These are phyloP conservation scores for Labeo catla DNA, from an alignment of 2,113 vertebrate genomes.

Conservation along the genomic window DNA sequence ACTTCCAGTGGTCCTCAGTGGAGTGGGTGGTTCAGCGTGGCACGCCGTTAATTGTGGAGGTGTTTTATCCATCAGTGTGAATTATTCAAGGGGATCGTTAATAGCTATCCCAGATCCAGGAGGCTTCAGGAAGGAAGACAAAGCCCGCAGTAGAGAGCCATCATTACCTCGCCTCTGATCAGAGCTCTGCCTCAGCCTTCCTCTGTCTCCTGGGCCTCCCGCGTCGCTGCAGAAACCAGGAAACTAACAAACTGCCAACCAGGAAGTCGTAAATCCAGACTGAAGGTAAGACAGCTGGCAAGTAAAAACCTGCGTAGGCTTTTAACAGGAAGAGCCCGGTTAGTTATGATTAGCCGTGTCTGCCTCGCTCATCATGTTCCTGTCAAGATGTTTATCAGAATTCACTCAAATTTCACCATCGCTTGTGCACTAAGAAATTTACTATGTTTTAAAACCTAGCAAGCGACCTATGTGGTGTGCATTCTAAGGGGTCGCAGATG, in stretches of 20 bases:
- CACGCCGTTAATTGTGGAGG: conserved; percentile 80
- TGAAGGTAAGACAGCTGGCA: conserved; percentile 56
- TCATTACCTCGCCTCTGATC: conserved; percentile 72
- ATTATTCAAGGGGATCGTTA: conserved; percentile 81
- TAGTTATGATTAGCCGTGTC: conserved; percentile 21
- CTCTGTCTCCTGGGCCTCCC: conserved; percentile 49
- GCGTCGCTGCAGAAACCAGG: conserved; percentile 44
- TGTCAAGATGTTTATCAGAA: conserved; percentile 36
- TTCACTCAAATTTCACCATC: not conserved
- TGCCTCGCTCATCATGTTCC: conserved; percentile 5
- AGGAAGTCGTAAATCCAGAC: conserved; percentile 65
- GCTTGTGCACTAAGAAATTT: not conserved
- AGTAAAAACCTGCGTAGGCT: conserved; percentile 53
- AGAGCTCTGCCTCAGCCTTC: conserved; percentile 64
- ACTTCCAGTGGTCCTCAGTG: conserved; percentile 65
- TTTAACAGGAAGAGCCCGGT: conserved; percentile 48
- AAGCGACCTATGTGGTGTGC: not conserved
- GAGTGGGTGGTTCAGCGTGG: conserved; percentile 63
- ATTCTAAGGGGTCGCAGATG: not conserved
- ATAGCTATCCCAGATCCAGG: conserved; percentile 74
- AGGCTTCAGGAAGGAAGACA: conserved; percentile 74
- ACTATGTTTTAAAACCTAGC: not conserved
- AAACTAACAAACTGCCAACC: conserved; percentile 64
- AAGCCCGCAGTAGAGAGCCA: conserved; percentile 72
- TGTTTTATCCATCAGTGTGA: conserved; percentile 84